phyloP scores from a whole-genome alignment of 2,113 vertebrate species.

The Acanthisitta chloris region DNA sequence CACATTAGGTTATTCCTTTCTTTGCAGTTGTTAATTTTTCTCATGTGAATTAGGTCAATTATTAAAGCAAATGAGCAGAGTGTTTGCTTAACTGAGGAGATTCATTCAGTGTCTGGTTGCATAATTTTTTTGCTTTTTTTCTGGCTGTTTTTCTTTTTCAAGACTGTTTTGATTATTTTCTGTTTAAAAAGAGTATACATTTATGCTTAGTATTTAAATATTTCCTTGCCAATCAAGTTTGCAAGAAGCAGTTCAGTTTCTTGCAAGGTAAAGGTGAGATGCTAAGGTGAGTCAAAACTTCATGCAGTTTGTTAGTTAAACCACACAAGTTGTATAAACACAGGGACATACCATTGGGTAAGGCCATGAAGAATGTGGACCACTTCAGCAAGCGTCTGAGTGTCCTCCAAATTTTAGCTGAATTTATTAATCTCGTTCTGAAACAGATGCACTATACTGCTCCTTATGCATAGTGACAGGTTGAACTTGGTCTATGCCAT shows the following conservation, averaged over 20 bases:
- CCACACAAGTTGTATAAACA: background rate
- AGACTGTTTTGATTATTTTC: background rate
- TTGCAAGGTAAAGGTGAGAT: background rate
- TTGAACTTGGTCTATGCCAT: rapidly evolving
- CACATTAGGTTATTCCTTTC: background rate
- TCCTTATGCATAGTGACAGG: background rate
- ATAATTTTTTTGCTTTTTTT: background rate
- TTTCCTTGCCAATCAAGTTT: background rate
- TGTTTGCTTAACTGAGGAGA: background rate
- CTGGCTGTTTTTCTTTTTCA: background rate
- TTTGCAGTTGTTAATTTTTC: background rate
- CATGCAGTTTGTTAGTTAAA: background rate
- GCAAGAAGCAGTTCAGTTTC: background rate
- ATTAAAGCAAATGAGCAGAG: background rate
- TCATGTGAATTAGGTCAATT: background rate
- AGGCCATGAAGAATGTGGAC: background rate
- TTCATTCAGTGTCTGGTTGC: background rate
- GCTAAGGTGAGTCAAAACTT: background rate
- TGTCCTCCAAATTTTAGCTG: background rate
- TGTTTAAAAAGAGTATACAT: background rate
- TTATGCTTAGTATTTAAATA: background rate
- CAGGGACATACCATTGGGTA: background rate
- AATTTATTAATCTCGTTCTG: background rate
- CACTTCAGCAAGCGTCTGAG: background rate
- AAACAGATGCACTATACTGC: background rate